phyloP scores from a whole-genome alignment of 1,140 invertebrate genomes.

The Propsilocerus akamusi region DNA sequence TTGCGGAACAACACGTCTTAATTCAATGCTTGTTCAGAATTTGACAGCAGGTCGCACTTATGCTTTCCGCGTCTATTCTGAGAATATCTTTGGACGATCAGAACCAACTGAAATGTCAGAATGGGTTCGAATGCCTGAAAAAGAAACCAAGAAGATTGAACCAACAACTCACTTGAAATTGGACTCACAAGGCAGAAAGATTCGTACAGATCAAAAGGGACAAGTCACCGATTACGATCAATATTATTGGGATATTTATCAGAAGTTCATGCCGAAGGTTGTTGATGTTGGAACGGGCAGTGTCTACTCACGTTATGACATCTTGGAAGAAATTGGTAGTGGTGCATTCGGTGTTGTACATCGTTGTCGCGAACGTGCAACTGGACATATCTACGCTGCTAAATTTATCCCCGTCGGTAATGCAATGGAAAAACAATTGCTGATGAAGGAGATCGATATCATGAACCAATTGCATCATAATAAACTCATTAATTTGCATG shows the following conservation, averaged over 20 bases:
- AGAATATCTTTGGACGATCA: conserved; percentile 92
- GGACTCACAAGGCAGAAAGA: conserved; percentile 83
- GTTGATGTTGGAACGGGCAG: conserved; percentile 89
- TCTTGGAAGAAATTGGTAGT: conserved; percentile 96
- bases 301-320: conserved; percentile 96
- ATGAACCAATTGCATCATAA: conserved; percentile 98
- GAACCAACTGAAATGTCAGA: conserved; percentile 74
- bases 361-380: conserved; percentile 84
- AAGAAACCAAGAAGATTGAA: conserved; percentile 62
- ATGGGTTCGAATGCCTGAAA: conserved; percentile 49
- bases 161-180: conserved; percentile 63
- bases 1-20: conserved; percentile 84
- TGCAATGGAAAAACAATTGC: conserved; percentile 89
- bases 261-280: conserved; percentile 89
- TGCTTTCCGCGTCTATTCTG: conserved; percentile 89
- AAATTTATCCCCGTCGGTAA: conserved; percentile 97
- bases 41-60: conserved; percentile 83
- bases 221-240: conserved; percentile 87
- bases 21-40: conserved; percentile 73
- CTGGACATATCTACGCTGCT: conserved; percentile 93
- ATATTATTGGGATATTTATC: conserved; percentile 94
- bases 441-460: conserved; percentile 95
- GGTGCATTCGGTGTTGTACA: conserved; percentile 99
- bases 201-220: conserved; percentile 75
- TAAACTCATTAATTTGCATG: conserved; percentile 94